A percentile compares a stretch with the other conserved stretches of the same genome.
phyloP scores from a whole-genome alignment of 1,140 invertebrate species.

The Brachionus manjavacas region DNA sequence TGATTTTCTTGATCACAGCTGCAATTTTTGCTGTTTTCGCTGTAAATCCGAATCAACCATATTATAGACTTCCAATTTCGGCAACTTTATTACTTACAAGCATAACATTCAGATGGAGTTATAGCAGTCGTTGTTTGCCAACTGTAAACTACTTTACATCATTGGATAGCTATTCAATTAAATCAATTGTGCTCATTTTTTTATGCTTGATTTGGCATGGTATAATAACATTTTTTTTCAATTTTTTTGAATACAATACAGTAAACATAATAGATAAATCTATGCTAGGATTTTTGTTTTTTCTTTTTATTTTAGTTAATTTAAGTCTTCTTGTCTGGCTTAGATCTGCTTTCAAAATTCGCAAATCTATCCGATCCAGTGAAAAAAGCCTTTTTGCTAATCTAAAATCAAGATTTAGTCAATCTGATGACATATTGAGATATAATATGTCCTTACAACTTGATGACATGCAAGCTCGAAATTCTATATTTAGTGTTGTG shows the following conservation, averaged over 20 bases:
- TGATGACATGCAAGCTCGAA: background rate
- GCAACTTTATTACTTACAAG: slow-evolving; percentile 51
- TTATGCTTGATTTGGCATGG: slow-evolving; percentile 26
- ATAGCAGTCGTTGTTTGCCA: slow-evolving; percentile 55
- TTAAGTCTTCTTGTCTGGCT: background rate
- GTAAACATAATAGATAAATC: background rate
- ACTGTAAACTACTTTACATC: slow-evolving; percentile 54
- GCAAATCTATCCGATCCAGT: background rate
- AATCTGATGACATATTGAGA: background rate
- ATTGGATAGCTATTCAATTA: background rate
- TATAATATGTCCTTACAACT: background rate
- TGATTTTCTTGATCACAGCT: slow-evolving; percentile 52
- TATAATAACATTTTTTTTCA: background rate
- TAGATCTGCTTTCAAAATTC: background rate
- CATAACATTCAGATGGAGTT: slow-evolving; percentile 54
- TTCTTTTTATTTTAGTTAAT: background rate
- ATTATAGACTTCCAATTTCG: slow-evolving; percentile 54
- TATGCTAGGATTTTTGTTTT: background rate
- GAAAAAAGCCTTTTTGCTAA: background rate
- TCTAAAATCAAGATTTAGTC: background rate
- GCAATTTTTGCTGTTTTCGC: slow-evolving; percentile 57
- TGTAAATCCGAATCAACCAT: slow-evolving; percentile 50
- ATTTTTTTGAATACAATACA: background rate
- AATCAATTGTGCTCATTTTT: background rate
- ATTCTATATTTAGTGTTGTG: background rate